These are phyloP conservation scores for Samia ricini DNA, from an alignment of 1,140 invertebrate species.

Conservation along the genomic window DNA sequence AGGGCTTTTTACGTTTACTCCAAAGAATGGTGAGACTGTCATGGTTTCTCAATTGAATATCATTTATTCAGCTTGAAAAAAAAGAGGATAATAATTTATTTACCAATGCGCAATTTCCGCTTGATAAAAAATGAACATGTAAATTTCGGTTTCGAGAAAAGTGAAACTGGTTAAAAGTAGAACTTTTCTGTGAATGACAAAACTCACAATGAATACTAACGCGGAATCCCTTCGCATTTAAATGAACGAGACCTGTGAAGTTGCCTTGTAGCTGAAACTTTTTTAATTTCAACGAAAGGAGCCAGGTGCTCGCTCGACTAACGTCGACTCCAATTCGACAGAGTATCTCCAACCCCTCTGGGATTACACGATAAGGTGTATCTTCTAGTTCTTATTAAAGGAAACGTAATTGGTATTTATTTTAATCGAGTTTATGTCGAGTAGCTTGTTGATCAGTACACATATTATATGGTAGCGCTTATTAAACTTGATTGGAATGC, in stretches of 20 bases:
- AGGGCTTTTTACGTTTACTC: too few species aligned
- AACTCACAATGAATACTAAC: conserved; percentile 65
- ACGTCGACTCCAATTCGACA: conserved; percentile 50
- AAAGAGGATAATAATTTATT: too few species aligned
- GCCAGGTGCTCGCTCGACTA: conserved; percentile 54
- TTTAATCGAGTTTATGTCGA: conserved; percentile 43
- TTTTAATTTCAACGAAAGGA: conserved; percentile 70
- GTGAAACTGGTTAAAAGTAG: conserved; percentile 29
- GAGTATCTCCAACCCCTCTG: conserved; percentile 43
- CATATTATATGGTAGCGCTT: too few species aligned
- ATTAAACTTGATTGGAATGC: too few species aligned
- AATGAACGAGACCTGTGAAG: conserved; percentile 59
- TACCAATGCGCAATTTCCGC: background rate
- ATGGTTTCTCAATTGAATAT: too few species aligned
- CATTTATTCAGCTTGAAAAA: too few species aligned
- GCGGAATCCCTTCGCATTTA: conserved; percentile 69
- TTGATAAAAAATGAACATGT: conserved; percentile 19
- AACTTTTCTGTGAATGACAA: conserved; percentile 59
- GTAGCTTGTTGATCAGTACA: conserved; percentile 26
- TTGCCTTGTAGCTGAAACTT: conserved; percentile 61
- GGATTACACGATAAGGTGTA: conserved; percentile 35
- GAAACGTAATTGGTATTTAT: conserved; percentile 34
- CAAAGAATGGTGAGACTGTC: too few species aligned
- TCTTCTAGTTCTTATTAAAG: conserved; percentile 22
- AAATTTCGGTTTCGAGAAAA: conserved; percentile 27